Evolutionary conservation across 2,113 vertebrate genomes (phyloP), one percentile per base, ranked within the genome.

Genomic region (Bufo gargarizans): DNA sequence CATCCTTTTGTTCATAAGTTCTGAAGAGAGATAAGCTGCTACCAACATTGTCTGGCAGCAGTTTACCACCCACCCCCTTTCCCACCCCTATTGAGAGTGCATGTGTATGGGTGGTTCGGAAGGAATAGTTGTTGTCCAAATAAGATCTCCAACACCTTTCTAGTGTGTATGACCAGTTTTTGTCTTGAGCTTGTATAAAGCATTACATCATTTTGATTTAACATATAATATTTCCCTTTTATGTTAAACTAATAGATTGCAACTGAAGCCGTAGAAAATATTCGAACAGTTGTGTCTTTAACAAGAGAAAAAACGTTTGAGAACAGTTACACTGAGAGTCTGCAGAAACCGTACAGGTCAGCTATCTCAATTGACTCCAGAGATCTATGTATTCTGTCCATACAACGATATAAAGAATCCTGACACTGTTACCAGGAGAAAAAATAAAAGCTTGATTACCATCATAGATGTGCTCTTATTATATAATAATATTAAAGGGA

Each of bases 191-290:
- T 10, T 33, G 13, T 43, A 71, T 67, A 22, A 22, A 67, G 61
- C 63, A 10, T 14, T 55, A 22, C 49, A 78, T 53, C 0, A 53
- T 78, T 22, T 55, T 47, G 33, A 33, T 55, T 56, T 22, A 22
- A 53, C 19, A 78, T 43, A 55, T 12, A 10, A 50, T 11, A 33
- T 56, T 76, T 74, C 86, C 82, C 84, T 20, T 78, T 89, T 11
- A 58, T 89, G 0, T 88, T 91, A 88, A 86, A 49, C 74, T 22
- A 5, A 82, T 90, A 93, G 88, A 87, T 90, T 91, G 81, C 90
- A 89, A 90, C 82, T 16, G 89, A 92, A 92, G 88, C 90, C 72
- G 77, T 92, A 78, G 92, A 92, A 72, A 91, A 91, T 53, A 91
- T 91, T n/a, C 53, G 78, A 16, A 93, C 92, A 2, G 86, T 93